Conservation (phyloP, 2,888 invertebrate species). For the Operophtera brumata region DNA sequence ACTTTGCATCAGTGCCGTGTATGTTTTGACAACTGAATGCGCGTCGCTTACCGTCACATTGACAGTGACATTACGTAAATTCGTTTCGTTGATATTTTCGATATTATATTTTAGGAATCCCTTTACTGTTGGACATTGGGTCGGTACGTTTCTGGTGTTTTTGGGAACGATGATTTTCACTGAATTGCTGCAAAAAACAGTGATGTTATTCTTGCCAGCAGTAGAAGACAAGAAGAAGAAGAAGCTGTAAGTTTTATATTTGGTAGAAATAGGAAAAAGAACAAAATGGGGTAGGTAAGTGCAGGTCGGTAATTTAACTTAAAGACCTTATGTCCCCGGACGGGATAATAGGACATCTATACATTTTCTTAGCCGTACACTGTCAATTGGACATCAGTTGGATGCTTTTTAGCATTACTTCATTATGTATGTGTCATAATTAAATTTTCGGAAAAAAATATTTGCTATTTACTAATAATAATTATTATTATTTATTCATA, state of each 20-base stretch:
- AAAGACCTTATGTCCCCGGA: too few relatives aligned
- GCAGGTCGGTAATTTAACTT: too few relatives aligned
- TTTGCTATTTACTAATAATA: too few relatives aligned
- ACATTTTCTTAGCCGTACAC: too few relatives aligned
- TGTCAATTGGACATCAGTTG: too few relatives aligned
- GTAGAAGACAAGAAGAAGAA: slow-evolving; percentile 60
- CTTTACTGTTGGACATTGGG: slow-evolving; percentile 94
- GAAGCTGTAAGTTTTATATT: slow-evolving; percentile 43
- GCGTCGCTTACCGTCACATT: slow-evolving; percentile 96
- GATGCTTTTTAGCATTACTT: too few relatives aligned
- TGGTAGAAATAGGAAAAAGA: neutral
- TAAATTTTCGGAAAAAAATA: too few relatives aligned
- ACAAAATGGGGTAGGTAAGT: slow-evolving; percentile 3
- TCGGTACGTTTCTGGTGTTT: slow-evolving; percentile 94
- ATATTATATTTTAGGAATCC: slow-evolving; percentile 97
- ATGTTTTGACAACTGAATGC: slow-evolving; percentile 95
- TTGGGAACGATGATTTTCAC: slow-evolving; percentile 96
- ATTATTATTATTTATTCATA: too few relatives aligned
- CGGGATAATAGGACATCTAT: too few relatives aligned
- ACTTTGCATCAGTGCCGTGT: slow-evolving; percentile 96
- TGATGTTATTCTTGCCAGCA: slow-evolving; percentile 55
- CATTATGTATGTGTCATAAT: too few relatives aligned
- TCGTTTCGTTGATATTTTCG: slow-evolving; percentile 96
- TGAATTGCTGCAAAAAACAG: slow-evolving; percentile 83
- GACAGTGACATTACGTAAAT: slow-evolving; percentile 97